Conservation (phyloP, 2,888 invertebrate species). For the Mythimna vitellina region DNA sequence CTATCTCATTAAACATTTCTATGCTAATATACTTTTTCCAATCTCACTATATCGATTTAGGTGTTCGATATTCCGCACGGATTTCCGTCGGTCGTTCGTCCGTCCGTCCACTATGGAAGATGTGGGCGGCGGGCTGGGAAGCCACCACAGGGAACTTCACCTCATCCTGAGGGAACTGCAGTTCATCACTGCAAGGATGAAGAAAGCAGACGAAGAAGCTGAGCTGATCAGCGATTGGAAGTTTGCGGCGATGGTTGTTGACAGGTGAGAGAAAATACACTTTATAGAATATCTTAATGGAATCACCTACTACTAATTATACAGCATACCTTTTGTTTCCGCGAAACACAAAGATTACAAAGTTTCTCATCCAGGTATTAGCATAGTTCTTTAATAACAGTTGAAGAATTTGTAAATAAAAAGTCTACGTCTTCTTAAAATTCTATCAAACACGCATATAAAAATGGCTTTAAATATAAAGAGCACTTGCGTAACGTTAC, state of each 20-base stretch:
- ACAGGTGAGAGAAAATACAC: slow-evolving; percentile 89
- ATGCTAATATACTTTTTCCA: slow-evolving; percentile 54
- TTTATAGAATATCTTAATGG: neutral
- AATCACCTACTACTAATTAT: too few relatives aligned
- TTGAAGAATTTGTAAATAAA: too few relatives aligned
- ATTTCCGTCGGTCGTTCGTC: slow-evolving; percentile 92
- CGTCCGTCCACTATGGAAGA: slow-evolving; percentile 95
- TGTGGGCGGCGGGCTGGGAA: slow-evolving; percentile 91
- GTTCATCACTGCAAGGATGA: slow-evolving; percentile 98
- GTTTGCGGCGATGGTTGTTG: slow-evolving; percentile 99
- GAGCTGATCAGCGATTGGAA: slow-evolving; percentile 99
- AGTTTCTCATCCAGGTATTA: too few relatives aligned
- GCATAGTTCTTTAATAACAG: too few relatives aligned
- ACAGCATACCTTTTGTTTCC: too few relatives aligned
- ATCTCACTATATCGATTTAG: slow-evolving; percentile 70
- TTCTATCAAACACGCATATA: neutral
- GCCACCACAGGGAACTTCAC: slow-evolving; percentile 96
- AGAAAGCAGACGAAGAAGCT: slow-evolving; percentile 97
- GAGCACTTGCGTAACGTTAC: neutral
- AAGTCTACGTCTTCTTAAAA: neutral
- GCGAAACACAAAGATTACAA: too few relatives aligned
- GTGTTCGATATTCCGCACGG: slow-evolving; percentile 89
- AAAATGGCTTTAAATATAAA: slow-evolving; percentile 8
- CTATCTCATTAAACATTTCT: slow-evolving; percentile 36
- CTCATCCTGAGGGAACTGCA: slow-evolving; percentile 97